Evolutionary conservation across 2,113 vertebrate species (phyloP).

Genomic region (Muntiacus reevesi): DNA sequence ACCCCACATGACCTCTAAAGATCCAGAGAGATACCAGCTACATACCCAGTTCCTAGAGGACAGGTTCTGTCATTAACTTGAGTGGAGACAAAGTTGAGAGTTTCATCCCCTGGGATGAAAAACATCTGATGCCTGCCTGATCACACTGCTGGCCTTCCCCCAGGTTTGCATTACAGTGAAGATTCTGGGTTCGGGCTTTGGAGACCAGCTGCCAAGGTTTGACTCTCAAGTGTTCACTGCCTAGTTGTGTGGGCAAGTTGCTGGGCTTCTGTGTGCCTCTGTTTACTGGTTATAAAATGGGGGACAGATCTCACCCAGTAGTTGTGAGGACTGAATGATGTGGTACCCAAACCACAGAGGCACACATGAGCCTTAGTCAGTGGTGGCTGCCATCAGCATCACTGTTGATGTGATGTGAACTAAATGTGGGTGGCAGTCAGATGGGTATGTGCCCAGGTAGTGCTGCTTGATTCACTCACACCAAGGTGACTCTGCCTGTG

Average conservation of each 20-base stretch:
- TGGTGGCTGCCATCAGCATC: rapidly evolving
- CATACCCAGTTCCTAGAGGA: neutral
- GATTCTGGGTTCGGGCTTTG: neutral
- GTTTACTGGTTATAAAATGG: neutral
- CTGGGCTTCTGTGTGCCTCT: neutral
- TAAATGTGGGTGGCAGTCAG: neutral
- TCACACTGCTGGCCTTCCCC: neutral
- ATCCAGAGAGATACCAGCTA: neutral
- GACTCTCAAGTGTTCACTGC: neutral
- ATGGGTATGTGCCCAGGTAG: rapidly evolving
- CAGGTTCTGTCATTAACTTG: neutral
- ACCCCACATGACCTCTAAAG: neutral
- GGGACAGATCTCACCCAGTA: neutral
- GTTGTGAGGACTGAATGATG: rapidly evolving
- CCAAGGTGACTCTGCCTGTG: neutral
- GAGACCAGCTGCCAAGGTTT: neutral
- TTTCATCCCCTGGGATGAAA: neutral
- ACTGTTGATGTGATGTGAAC: neutral
- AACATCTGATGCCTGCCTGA: rapidly evolving
- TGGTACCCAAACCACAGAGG: neutral
- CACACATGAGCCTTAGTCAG: neutral
- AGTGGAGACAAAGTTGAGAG: neutral
- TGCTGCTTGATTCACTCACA: neutral
- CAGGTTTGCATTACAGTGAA: rapidly evolving
- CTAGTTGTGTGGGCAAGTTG: neutral